Base-by-base conservation (phyloP, 2,888 invertebrate genomes). In the Pandemis cinnamomeana region DNA sequence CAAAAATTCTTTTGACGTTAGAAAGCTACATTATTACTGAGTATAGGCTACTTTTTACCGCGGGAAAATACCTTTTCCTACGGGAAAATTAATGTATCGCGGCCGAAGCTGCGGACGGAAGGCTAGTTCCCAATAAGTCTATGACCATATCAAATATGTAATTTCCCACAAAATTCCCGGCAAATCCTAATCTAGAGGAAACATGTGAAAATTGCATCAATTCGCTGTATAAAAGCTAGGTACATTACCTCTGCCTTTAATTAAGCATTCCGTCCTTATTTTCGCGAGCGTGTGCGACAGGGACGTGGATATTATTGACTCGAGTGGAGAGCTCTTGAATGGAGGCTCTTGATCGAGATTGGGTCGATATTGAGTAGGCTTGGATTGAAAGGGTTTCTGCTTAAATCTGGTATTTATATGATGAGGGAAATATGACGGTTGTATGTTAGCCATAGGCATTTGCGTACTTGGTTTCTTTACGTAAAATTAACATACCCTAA, bases 341-440 rank as follows among this genome's bases (percentile, higher is more conserved):
- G 71, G 66, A 53, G 11, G 71, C 66, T 20, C 71, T 71, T 13
- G 62, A 42, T 20, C 20, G 15, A 71, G 66, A 66, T 66, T 71
- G 71, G 71, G 64, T 66, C 60, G 64, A 36, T 44, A 71, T 60
- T 58, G 64, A 71, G 71, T 60, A 64, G 36, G 58, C 58, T 71
- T 60, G 55, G 58, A 61, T 61, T 64, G 15, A 60, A 66, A 66
- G 66, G 71, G 71, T 64, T 63, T 64, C 58, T 41, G 48, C 58
- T 71, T 60, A 66, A 15, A n/a, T 20, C 44, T 42, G 44, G 46
- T 71, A 71, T 71, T 53, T 63, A 55, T 55, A 20, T 20, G 20
- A 27, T 58, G 27, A 5, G 27, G 58, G 7, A 58, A 58, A 46
- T 46, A 46, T 11, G 46, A 11, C 3, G 44, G 7, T 7, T 7